These are phyloP conservation scores for Andrena bucephala DNA, from an alignment of 2,888 invertebrate species.

Conservation along the genomic window DNA sequence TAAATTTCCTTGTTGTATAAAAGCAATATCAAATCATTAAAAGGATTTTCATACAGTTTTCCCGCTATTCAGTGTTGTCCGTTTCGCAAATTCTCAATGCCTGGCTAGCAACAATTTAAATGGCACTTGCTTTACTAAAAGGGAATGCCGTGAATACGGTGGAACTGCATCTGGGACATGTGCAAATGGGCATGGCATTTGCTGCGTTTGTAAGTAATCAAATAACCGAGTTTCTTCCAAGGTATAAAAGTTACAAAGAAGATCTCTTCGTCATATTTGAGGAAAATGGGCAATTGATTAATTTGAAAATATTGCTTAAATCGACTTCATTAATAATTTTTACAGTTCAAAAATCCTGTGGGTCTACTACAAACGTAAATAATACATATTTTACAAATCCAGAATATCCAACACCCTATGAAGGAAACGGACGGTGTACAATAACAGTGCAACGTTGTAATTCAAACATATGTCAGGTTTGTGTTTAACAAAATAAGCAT, in stretches of 20 bases:
- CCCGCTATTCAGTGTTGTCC: conserved; percentile 91
- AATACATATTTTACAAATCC: conserved; percentile 94
- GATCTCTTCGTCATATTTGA: neutral
- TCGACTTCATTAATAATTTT: conserved; percentile 55
- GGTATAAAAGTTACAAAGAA: neutral
- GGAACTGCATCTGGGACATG: conserved; percentile 91
- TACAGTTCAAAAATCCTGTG: conserved; percentile 91
- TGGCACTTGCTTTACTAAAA: conserved; percentile 92
- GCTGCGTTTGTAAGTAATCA: conserved; percentile 91
- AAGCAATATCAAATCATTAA: conserved; percentile 9
- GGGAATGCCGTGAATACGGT: conserved; percentile 90
- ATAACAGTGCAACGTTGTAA: conserved; percentile 91
- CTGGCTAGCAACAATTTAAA: conserved; percentile 88
- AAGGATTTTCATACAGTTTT: conserved; percentile 85
- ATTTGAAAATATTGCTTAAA: neutral
- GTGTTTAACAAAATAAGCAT: neutral
- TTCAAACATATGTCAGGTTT: conserved; percentile 89
- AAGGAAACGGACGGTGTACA: conserved; percentile 90
- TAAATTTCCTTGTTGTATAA: conserved; percentile 3
- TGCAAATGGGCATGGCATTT: conserved; percentile 91
- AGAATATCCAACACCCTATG: conserved; percentile 90
- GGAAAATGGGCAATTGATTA: neutral
- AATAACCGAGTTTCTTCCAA: neutral
- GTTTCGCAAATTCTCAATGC: conserved; percentile 91
- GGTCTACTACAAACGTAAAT: conserved; percentile 89